These are phyloP conservation scores for Bubo scandiacus DNA, from an alignment of 2,113 vertebrate species.

Conservation along the genomic window DNA sequence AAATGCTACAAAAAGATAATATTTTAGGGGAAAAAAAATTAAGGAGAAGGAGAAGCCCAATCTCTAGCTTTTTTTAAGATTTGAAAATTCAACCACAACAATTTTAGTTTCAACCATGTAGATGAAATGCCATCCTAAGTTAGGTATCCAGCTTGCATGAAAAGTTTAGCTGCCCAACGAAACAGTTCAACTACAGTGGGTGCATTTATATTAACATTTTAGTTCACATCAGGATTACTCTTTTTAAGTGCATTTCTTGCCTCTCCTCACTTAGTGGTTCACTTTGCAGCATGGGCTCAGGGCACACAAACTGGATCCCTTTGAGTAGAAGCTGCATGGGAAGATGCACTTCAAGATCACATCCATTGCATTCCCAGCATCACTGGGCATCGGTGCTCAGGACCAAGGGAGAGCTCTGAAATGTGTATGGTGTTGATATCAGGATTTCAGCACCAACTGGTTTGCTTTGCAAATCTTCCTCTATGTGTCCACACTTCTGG, in stretches of 20 bases:
- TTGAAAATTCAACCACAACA: background rate
- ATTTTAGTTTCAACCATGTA: background rate
- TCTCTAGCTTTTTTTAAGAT: background rate
- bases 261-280: background rate
- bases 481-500: background rate
- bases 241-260: background rate
- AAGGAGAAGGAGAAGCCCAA: background rate
- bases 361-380: background rate
- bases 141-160: background rate
- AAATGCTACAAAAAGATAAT: background rate
- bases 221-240: background rate
- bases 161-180: background rate
- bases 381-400: background rate
- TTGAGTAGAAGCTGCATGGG: background rate
- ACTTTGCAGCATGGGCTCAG: background rate
- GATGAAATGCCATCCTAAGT: background rate
- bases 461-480: background rate
- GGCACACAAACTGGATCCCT: background rate
- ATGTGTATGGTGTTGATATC: rapidly evolving
- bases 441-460: background rate
- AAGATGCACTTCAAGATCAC: background rate
- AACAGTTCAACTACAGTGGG: background rate
- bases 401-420: background rate
- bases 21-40: background rate
- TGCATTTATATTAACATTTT: background rate